Conservation (phyloP, 2,113 vertebrate genomes). For the Ploceus nigricollis region DNA sequence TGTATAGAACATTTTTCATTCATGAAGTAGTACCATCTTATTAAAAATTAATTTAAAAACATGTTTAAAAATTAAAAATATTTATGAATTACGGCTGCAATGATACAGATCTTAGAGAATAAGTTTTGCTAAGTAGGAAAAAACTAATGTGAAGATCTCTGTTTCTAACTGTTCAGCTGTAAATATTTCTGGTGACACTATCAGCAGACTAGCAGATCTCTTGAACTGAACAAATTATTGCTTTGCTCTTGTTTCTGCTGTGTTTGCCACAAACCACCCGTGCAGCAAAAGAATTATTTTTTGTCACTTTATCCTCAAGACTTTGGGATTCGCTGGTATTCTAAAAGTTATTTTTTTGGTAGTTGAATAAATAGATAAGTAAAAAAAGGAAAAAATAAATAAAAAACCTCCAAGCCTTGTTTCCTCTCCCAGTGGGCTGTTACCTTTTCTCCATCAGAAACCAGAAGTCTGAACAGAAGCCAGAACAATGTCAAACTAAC, state of each 20-base stretch:
- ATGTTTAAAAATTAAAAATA: slow-evolving; percentile 59
- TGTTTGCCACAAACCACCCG: neutral
- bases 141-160: neutral
- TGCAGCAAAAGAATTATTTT: neutral
- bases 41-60: slow-evolving; percentile 50
- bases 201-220: neutral
- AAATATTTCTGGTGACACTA: neutral
- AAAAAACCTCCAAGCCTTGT: fast-evolving
- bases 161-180: neutral
- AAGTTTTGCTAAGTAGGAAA: neutral
- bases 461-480: neutral
- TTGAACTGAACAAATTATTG: neutral
- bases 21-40: neutral
- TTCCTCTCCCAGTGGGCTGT: neutral
- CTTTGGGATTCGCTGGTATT: neutral
- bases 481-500: neutral
- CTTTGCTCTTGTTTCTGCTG: neutral
- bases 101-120: neutral
- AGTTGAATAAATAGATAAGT: neutral
- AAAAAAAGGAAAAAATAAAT: neutral
- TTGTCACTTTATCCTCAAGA: slow-evolving; percentile 1
- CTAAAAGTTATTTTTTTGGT: slow-evolving; percentile 5
- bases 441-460: neutral
- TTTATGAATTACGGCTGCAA: slow-evolving; percentile 15
- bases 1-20: slow-evolving; percentile 18